Evolutionary conservation across 2,113 vertebrate species (phyloP).

Genomic region (Platichthys stellatus): DNA sequence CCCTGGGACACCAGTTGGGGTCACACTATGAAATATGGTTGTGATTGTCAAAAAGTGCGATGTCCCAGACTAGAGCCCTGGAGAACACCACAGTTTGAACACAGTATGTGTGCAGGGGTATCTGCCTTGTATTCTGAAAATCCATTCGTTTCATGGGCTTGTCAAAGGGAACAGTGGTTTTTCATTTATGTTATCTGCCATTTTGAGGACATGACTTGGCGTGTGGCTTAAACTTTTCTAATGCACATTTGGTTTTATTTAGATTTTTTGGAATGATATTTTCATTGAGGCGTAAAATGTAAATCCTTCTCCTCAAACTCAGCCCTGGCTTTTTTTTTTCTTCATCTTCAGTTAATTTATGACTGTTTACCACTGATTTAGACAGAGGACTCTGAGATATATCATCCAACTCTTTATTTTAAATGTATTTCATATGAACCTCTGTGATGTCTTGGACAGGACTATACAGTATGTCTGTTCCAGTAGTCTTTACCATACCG

Average conservation of each 20-base stretch:
- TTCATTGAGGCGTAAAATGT: conserved; percentile 1
- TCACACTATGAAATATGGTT: conserved; percentile 4
- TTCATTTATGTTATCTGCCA: conserved; percentile 37
- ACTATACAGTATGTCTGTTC: no score
- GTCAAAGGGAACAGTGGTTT: conserved; percentile 63
- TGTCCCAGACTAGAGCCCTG: conserved; percentile 21
- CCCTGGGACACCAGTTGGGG: not conserved
- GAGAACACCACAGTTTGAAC: conserved; percentile 14
- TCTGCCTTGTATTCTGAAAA: conserved; percentile 2
- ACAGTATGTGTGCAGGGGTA: conserved; percentile 1
- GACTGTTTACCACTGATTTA: not conserved
- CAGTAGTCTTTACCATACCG: no score
- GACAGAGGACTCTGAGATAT: no score
- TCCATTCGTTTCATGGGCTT: conserved; percentile 23
- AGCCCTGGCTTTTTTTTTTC: not conserved
- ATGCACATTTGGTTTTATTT: conserved; percentile 40
- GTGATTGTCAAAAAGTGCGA: conserved; percentile 11
- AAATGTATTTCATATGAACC: not conserved
- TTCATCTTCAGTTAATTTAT: not conserved
- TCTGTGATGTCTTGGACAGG: no score
- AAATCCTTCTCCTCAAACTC: not conserved
- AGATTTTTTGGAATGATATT: conserved; percentile 6
- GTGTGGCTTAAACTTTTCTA: conserved; percentile 53
- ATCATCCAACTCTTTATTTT: not conserved
- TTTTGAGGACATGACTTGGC: conserved; percentile 38